Conservation (phyloP, 2,888 invertebrate genomes). For the Acronicta aceris region DNA sequence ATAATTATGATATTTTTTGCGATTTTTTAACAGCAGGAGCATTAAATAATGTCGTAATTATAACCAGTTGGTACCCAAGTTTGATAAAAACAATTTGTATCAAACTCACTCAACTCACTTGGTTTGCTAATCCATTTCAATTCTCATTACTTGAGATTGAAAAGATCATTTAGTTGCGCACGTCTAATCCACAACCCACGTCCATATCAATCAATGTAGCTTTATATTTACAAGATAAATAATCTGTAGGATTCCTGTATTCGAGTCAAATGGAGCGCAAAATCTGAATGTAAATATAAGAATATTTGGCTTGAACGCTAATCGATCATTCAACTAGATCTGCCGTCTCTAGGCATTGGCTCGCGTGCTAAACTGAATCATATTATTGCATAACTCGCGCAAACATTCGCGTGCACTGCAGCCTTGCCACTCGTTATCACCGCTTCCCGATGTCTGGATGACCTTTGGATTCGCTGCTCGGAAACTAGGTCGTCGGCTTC, state of each 20-base stretch:
- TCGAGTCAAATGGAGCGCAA: conserved; percentile 23
- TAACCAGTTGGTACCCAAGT: too few relatives aligned
- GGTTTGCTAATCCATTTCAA: conserved; percentile 3
- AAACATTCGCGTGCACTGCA: conserved; percentile 69
- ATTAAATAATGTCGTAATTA: too few relatives aligned
- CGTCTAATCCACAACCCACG: background rate
- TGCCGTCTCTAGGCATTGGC: conserved; percentile 30
- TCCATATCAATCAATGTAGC: conserved; percentile 27
- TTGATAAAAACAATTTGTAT: background rate
- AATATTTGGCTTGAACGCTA: conserved; percentile 18
- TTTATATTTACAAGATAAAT: conserved; percentile 13
- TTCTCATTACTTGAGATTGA: background rate
- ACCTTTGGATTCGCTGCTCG: conserved; percentile 80
- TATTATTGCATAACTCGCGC: conserved; percentile 68
- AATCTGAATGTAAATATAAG: conserved; percentile 5
- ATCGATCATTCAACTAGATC: conserved; percentile 39
- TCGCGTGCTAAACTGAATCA: conserved; percentile 62
- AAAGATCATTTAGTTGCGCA: background rate
- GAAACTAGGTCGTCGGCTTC: conserved; percentile 86
- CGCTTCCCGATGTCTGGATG: conserved; percentile 83
- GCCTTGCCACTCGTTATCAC: conserved; percentile 83
- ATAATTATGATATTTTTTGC: too few relatives aligned
- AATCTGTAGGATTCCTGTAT: conserved; percentile 10
- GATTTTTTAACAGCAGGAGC: too few relatives aligned
- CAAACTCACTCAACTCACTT: background rate